Conservation (phyloP, 2,888 invertebrate genomes). For the Salticus scenicus region DNA sequence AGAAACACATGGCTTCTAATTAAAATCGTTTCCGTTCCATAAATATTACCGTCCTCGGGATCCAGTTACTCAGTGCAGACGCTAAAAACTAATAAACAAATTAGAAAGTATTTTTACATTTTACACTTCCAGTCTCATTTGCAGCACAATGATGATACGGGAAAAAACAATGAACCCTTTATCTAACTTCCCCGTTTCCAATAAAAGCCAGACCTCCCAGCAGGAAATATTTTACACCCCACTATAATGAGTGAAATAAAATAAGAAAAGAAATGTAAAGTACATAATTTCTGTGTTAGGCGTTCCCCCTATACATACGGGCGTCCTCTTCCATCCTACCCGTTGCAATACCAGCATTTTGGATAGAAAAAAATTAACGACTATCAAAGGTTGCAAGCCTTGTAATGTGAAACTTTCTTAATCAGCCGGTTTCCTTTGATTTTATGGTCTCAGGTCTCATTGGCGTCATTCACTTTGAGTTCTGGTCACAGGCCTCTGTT, state of each 20-base stretch:
- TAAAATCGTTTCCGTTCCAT: too few species aligned
- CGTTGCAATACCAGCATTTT: background rate
- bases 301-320: background rate
- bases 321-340: background rate
- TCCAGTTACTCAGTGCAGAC: too few species aligned
- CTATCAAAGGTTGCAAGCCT: constrained; percentile 25
- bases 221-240: constrained; percentile 55
- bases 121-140: background rate
- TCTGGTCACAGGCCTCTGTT: background rate
- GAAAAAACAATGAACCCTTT: background rate
- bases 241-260: constrained; percentile 57
- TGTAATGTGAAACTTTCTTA: constrained; percentile 26
- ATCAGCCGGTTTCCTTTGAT: constrained; percentile 29
- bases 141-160: background rate
- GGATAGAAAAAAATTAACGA: constrained; percentile 15
- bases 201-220: constrained; percentile 59
- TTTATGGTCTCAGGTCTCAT: background rate
- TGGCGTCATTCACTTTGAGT: background rate
- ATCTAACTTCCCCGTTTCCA: background rate
- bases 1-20: too few species aligned
- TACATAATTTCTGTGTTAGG: constrained; percentile 18
- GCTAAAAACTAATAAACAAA: background rate
- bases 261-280: constrained; percentile 9
- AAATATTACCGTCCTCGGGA: too few species aligned
- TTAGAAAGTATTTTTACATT: background rate